Conservation (phyloP, 2,113 vertebrate species). For the Ginglymostoma cirratum region DNA sequence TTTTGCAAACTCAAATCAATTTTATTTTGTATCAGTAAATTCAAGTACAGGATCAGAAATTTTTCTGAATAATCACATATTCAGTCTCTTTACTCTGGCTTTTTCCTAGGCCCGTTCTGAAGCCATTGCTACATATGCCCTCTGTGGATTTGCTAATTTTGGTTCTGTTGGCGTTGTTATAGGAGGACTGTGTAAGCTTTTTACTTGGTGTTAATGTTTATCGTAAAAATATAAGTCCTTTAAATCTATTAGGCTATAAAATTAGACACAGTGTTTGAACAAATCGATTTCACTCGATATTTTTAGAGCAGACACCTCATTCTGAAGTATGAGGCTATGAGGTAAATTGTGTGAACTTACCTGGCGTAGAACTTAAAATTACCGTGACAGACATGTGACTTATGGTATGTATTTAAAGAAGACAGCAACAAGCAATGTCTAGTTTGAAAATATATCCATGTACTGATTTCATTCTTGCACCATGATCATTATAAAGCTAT, state of each 20-base stretch:
- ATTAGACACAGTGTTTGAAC: not conserved
- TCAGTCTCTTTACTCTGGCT: slow-evolving; percentile 38
- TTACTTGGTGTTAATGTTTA: not conserved
- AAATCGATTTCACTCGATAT: not conserved
- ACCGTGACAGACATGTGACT: not conserved
- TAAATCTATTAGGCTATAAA: not conserved
- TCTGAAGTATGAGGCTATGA: not conserved
- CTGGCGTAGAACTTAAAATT: not conserved
- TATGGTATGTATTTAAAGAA: not conserved
- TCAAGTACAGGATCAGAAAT: not conserved
- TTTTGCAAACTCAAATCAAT: not conserved
- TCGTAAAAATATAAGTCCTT: not conserved
- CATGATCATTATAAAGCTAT: not conserved
- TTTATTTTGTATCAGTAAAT: not conserved
- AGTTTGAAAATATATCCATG: not conserved
- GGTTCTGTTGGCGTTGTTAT: slow-evolving; percentile 68
- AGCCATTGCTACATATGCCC: slow-evolving; percentile 75
- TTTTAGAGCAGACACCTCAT: too few relatives aligned
- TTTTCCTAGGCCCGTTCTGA: slow-evolving; percentile 70
- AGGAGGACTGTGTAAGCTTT: slow-evolving; percentile 68
- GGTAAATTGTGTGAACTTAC: not conserved
- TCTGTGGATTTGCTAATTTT: slow-evolving; percentile 82
- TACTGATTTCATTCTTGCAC: not conserved
- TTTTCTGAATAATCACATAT: not conserved
- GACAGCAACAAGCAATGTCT: not conserved